phyloP scores from a whole-genome alignment of 2,797 vertebrate species.

The Danio tinwini region DNA sequence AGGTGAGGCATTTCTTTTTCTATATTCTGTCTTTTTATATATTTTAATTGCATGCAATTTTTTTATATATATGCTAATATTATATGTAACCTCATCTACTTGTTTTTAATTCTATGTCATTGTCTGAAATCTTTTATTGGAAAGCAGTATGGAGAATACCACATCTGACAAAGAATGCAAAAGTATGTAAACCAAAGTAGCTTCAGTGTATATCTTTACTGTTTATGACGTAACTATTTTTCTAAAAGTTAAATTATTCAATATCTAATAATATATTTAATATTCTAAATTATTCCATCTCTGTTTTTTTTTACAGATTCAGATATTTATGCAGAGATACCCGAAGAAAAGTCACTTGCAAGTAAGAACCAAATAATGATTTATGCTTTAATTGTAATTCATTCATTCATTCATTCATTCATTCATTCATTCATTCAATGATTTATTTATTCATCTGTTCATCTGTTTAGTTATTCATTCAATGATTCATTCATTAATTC shows the following conservation, averaged over 20 bases:
- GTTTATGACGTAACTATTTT: neutral
- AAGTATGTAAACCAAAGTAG: slow-evolving; percentile 47
- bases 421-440: no score
- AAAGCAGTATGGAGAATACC: slow-evolving; percentile 3
- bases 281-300: neutral
- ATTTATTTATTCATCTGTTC: no score
- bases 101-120: neutral
- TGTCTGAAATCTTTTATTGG: slow-evolving; percentile 12
- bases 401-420: neutral
- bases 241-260: neutral
- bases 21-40: neutral
- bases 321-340: slow-evolving; percentile 92
- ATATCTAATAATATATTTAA: slow-evolving; percentile 40
- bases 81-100: neutral
- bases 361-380: slow-evolving; percentile 63
- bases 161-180: slow-evolving; percentile 11
- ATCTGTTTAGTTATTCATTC: no score
- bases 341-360: slow-evolving; percentile 65
- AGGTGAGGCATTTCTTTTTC: slow-evolving; percentile 60
- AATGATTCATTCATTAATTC: no score
- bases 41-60: neutral
- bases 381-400: neutral
- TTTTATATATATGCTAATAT: neutral
- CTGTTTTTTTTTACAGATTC: slow-evolving; percentile 73
- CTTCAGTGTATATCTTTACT: neutral